Base-by-base conservation (phyloP, 2,888 invertebrate species). In the Apotomis turbidana region DNA sequence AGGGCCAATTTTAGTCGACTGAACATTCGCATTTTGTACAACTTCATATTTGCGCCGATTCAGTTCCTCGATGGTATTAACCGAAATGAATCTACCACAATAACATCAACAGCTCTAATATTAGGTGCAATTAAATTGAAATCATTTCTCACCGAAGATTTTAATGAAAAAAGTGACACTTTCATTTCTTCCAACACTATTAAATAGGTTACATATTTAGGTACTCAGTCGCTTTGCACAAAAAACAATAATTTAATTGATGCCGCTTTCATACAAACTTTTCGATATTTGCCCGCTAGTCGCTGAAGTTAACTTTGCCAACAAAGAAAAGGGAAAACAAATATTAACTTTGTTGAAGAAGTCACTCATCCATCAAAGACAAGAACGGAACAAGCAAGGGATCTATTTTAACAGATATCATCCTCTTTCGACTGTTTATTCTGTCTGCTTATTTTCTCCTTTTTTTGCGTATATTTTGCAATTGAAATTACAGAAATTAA, bases 341-440 rank as follows among this genome's bases (percentile, higher is more conserved):
- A 68, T 60, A 67, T 60, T 63, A 63, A 58, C 68, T 68, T 68
- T 54, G 72, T 57, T 72, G 63, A 68, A 86, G 86, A 87, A 86
- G 85, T 88, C 84, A 87, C 86, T 84, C 87, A 91, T 92, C 91
- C 87, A 91, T 91, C 91, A 92, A 84, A 78, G 77, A 77, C 76
- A 78, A 84, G 87, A 86, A 87, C 84, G 89, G 87, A 87, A 88
- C 88, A 85, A 84, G 85, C 85, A 87, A 89, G 90, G 89, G 90
- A 90, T 90, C 87, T 90, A 90, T 90, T 90, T 88, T 85, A 89
- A 88, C 89, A 87, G 89, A 92, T 90, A 66, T 44, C 38, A 38
- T 64, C 55, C 44, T 54, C 36, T 36, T 52, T 13, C 12, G n/a
- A 8, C 38, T 49, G 49, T 27, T 49, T 61, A 36, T 51, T 62